Conservation (phyloP, 2,797 vertebrate genomes). For the Ambastaia sidthimunki region DNA sequence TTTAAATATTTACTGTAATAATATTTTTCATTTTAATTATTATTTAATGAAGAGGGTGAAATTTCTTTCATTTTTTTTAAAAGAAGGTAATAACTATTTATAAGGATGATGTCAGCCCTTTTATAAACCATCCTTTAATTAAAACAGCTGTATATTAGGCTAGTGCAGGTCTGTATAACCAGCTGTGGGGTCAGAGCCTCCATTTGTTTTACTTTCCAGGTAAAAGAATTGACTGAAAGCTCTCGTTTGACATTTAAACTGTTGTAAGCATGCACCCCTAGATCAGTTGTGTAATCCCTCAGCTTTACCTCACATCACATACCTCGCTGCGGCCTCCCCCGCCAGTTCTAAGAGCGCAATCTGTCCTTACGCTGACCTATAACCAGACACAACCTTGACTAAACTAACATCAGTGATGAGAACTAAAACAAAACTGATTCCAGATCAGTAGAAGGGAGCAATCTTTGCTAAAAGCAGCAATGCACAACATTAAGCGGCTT, state of each 20-base stretch:
- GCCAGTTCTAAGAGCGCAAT: slow-evolving; percentile 2
- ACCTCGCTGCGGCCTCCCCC: neutral
- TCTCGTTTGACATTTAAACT: slow-evolving; percentile 18
- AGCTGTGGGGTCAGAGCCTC: neutral
- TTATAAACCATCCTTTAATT: neutral
- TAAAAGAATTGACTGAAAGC: neutral
- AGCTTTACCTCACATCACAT: slow-evolving; percentile 27
- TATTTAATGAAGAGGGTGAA: neutral
- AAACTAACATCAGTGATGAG: neutral
- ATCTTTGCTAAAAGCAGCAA: slow-evolving; percentile 19
- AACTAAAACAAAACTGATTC: neutral
- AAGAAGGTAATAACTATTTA: no score
- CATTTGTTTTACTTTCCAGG: slow-evolving; percentile 4
- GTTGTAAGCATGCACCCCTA: slow-evolving; percentile 20
- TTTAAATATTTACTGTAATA: neutral
- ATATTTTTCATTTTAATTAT: neutral
- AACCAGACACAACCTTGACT: slow-evolving; percentile 1
- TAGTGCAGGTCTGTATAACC: neutral
- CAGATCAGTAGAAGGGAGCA: neutral
- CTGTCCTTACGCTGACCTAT: slow-evolving; percentile 14
- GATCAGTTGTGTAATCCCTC: slow-evolving; percentile 42
- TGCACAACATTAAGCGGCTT: slow-evolving; percentile 32
- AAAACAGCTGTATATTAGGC: neutral
- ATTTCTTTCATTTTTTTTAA: neutral
- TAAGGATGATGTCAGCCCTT: neutral